Evolutionary conservation across 2,888 invertebrate genomes (phyloP), one percentile per base, ranked within the genome.

Genomic region (Dermolepida albohirtum): DNA sequence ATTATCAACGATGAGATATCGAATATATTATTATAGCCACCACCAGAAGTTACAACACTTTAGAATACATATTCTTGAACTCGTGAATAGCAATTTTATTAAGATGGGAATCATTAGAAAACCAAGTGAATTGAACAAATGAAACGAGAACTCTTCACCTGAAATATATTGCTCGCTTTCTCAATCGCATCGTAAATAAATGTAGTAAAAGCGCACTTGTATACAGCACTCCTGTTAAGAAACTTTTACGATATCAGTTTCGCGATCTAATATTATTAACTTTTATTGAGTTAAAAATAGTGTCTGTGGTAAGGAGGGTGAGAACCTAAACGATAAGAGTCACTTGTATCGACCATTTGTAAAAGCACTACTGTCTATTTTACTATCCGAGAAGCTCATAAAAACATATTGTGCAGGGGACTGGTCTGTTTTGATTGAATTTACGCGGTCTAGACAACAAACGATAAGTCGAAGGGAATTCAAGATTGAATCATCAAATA

Each of bases 231-330:
- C 41, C 27, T 64, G 51, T 64, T 64, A 64, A 54, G 29, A 52
- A 64, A 64, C 41, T 64, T 64, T 64, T 54, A 64, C 44, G 64
- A 54, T 64, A 64, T 64, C 64, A 52, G 52, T 64, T 54, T 64
- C 54, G 43, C 34, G 59, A 47, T 62, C 59, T 62, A 62, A 62
- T 62, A 47, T 62, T 62, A 57, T 57, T 43, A 44, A 44, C 57
- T 16, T 57, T 43, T 57, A 62, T 62, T 47, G 59, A 14, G 34
- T 47, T 34, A 62, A 16, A 47, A 39, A 27, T 29, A 34, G 47
- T 16, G 16, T 16, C 47, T 34, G 34, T 22, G 44, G 59, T 27
- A 47, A 47, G 44, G 14, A 14, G 29, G 10, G 22, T 34, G 16
- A n/a, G 16, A 34, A 34, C 34, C 14, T 47, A 8, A 62, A 34